These are phyloP conservation scores for Heliconius congener DNA, from an alignment of 1,140 invertebrate species.

Conservation along the genomic window DNA sequence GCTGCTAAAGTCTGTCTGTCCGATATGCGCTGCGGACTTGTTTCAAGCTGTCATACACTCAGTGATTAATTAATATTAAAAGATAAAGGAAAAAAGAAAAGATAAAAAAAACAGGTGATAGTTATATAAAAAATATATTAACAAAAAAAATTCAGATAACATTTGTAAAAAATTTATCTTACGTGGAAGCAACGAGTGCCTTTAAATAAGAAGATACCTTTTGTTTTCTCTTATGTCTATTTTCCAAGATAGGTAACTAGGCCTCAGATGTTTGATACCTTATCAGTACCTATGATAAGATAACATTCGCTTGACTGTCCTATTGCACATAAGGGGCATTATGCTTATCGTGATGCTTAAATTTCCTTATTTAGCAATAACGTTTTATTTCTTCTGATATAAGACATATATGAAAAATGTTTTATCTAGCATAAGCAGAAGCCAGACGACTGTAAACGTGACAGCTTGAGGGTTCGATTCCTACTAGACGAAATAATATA, in stretches of 20 bases:
- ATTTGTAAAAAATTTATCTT: too few relatives aligned
- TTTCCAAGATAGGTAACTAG: conserved; percentile 36
- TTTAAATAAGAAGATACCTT: neutral
- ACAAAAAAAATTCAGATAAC: too few relatives aligned
- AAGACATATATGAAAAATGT: neutral
- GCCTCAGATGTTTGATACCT: conserved; percentile 38
- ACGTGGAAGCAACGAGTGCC: too few relatives aligned
- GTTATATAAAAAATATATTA: too few relatives aligned
- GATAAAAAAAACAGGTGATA: too few relatives aligned
- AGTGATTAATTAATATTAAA: too few relatives aligned
- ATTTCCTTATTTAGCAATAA: conserved; percentile 19
- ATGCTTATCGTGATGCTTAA: conserved; percentile 14
- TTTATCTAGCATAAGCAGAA: neutral
- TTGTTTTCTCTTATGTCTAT: conserved; percentile 19
- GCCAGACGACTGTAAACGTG: too few relatives aligned
- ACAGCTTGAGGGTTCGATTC: neutral
- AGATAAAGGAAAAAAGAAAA: too few relatives aligned
- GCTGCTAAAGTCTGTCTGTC: too few relatives aligned
- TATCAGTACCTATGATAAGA: conserved; percentile 38
- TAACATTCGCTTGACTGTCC: conserved; percentile 29
- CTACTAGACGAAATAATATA: neutral
- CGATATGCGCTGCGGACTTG: too few relatives aligned
- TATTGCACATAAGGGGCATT: conserved; percentile 37
- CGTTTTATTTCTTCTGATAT: neutral
- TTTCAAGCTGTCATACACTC: too few relatives aligned